phyloP scores from a whole-genome alignment of 2,113 vertebrate genomes.

The Dolichallabes microphthalmus region DNA sequence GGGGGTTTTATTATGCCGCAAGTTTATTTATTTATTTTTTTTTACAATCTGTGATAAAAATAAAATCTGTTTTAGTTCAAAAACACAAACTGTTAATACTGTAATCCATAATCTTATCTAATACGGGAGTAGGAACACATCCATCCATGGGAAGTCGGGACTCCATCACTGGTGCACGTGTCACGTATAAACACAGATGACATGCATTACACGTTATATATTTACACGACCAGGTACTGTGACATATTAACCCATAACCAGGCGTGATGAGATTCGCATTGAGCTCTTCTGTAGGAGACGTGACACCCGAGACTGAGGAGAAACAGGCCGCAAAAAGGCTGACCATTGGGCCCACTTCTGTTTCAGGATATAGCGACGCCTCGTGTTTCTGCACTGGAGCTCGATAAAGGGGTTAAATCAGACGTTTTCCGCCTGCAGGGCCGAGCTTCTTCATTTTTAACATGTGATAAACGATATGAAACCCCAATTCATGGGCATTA shows the following conservation, averaged over 20 bases:
- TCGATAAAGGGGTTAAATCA: background rate
- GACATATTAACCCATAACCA: background rate
- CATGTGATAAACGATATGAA: background rate
- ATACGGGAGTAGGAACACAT: too few species aligned
- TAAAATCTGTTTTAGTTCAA: background rate
- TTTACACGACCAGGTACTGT: background rate
- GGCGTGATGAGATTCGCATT: too few species aligned
- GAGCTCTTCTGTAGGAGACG: background rate
- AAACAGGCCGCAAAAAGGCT: background rate
- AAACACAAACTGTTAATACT: background rate
- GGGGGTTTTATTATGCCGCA: too few species aligned
- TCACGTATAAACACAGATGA: background rate
- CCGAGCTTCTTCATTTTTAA: background rate
- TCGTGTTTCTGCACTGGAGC: background rate
- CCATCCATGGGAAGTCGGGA: background rate
- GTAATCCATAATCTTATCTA: background rate
- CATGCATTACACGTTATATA: background rate
- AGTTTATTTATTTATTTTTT: too few species aligned
- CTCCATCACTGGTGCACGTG: background rate
- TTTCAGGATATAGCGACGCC: background rate
- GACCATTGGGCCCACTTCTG: background rate
- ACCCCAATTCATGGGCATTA: background rate
- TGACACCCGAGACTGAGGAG: background rate
- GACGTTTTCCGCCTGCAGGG: background rate
- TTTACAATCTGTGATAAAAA: background rate